Evolutionary conservation across 2,888 invertebrate species (phyloP).

Genomic region (Epirrita christyi): DNA sequence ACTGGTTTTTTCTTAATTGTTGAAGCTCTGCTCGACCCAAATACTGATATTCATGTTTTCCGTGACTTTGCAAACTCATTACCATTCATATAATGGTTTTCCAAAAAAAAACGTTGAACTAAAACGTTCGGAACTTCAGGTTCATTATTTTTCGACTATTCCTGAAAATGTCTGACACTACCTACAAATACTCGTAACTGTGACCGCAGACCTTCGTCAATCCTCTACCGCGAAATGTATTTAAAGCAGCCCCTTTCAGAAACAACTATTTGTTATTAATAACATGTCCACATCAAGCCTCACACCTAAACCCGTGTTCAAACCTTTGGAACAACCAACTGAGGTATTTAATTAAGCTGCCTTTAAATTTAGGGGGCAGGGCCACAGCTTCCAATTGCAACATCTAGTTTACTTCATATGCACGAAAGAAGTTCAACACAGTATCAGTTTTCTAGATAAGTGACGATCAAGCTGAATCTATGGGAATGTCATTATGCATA

Average conservation of each 20-base stretch:
- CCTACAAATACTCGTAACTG: not conserved
- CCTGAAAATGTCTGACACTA: not conserved
- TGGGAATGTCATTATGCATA: too few relatives aligned
- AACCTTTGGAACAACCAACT: conserved; percentile 36
- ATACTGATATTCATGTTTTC: too few relatives aligned
- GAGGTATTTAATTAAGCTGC: conserved; percentile 52
- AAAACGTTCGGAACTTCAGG: too few relatives aligned
- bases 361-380: conserved; percentile 38
- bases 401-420: not conserved
- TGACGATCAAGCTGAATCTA: too few relatives aligned
- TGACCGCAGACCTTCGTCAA: conserved; percentile 25
- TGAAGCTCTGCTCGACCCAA: too few relatives aligned
- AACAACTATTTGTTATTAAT: conserved; percentile 25
- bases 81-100: too few relatives aligned
- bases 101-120: too few relatives aligned
- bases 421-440: too few relatives aligned
- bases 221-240: conserved; percentile 12
- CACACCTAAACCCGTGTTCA: conserved; percentile 31
- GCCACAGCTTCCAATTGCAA: conserved; percentile 1
- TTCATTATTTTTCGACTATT: too few relatives aligned
- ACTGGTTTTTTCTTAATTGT: too few relatives aligned
- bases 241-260: conserved; percentile 17
- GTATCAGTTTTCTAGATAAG: too few relatives aligned
- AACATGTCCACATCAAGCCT: conserved; percentile 23
- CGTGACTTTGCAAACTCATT: too few relatives aligned